Evolutionary conservation across 2,113 vertebrate species (phyloP), one percentile per base, ranked within the genome.

Genomic region (Urocitellus parryii): DNA sequence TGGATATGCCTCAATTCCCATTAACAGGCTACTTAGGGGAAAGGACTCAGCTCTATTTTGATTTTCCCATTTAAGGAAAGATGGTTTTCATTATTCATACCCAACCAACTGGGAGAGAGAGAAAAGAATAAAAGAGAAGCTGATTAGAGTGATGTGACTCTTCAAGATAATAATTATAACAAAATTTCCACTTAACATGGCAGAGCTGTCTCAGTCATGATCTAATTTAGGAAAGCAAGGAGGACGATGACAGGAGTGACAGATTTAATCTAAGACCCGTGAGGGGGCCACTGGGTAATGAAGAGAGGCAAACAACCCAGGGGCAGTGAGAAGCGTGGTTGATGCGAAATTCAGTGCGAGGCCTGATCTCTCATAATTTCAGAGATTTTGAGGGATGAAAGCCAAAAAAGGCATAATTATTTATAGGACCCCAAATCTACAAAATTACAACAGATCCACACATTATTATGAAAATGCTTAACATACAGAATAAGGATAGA

Each of bases 221-320:
- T 63, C 92, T 95, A 95, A 96, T 88, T 96, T 97, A 86, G 94
- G 34, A 91, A 92, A 80, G 73, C 37, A 34, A 86, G 88, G 79
- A 74, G 32, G 63, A 95, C 88, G 84, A 73, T 45, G 77, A 85
- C n/a, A 65, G 90, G 68, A 94, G 77, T 45, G 92, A 73, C 32
- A 79, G 78, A 61, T 92, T 95, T 96, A 67, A 95, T 97, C 48
- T 92, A 37, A 58, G 65, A 96, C 84, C 67, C 84, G 51, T 0
- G 24, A 96, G 83, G 94, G 86, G 78, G 92, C 9, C 93, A 81
- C 80, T 29, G 58, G 77, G 87, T 72, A 78, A 58, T 1, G 25
- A 68, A 42, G 48, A 73, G 39, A 85, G 8, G 45, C 84, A 80
- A 90, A 86, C 65, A 96, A 83, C 95, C 76, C n/a, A 79, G n/a